phyloP scores from a whole-genome alignment of 2,888 invertebrate genomes.

The Cyclophora albipunctata region DNA sequence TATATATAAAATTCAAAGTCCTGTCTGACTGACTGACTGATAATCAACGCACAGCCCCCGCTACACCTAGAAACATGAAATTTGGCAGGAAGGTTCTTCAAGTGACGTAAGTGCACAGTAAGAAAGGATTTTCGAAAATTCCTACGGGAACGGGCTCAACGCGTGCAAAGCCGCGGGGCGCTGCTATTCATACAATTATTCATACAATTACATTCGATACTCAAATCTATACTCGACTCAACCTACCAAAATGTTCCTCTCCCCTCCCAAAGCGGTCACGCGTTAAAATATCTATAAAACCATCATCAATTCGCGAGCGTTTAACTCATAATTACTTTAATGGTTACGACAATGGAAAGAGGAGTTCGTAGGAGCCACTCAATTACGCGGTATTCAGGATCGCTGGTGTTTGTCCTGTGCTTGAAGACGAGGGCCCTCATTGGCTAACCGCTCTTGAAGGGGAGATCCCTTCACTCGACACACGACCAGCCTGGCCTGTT shows the following conservation, averaged over 20 bases:
- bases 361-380: conserved; percentile 47
- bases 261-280: conserved; percentile 27
- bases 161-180: no score
- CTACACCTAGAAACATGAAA: no score
- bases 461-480: conserved; percentile 27
- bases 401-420: conserved; percentile 52
- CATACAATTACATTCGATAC: no score
- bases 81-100: no score
- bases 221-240: no score
- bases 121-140: no score
- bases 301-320: conserved; percentile 56
- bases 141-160: no score
- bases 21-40: no score
- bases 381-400: conserved; percentile 65
- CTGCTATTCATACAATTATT: no score
- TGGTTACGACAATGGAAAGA: conserved; percentile 55
- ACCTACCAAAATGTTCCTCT: background rate
- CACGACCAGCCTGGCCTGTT: conserved; percentile 10
- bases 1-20: no score
- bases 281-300: conserved; percentile 57
- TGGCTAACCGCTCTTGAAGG: conserved; percentile 40
- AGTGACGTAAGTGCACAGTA: no score
- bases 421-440: conserved; percentile 49
- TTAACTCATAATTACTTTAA: conserved; percentile 63
- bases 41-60: no score